Base-by-base conservation (phyloP, 2,888 invertebrate genomes). In the Platycnemis pennipes region DNA sequence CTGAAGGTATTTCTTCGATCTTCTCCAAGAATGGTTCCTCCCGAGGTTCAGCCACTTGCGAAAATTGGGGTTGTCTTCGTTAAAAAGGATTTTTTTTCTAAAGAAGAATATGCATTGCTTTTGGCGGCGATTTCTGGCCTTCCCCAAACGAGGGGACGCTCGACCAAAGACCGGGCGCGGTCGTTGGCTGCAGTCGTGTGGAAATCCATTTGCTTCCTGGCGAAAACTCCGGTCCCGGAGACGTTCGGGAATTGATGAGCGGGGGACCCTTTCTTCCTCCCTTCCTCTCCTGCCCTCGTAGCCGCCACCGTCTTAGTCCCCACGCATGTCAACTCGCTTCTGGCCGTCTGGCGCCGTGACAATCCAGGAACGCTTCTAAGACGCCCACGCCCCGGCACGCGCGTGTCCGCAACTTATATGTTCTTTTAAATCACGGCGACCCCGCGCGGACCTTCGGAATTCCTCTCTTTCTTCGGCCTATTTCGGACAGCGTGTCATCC, bases 331-430 rank as follows among this genome's bases (percentile, higher is more conserved):
- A 22, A 22, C 63, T 22, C 63, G 2, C 63, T 5, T 26, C 63
- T 26, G 26, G 63, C 63, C 63, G 63, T 63, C 63, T 63, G 63
- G 63, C 63, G 63, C 63, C 63, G n/a, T 63, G 63, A 63, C 63
- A 63, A 63, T 26, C 26, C n/a, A 26, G 63, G 63, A 26, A 26
- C 2, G 11, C 19, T 63, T 63, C 26, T 22, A 4, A 63, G 63
- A 63, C 63, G 26, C 63, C 63, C 63, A 63, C 63, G 63, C 26
- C 26, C n/a, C 63, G n/a, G n/a, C 63, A 63, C 63, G 26, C 63
- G 63, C 63, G 26, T 8, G 63, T 63, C 22, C 26, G 26, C 26
- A 2, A 26, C 19, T 2, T n/a, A 26, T 63, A 63, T 63, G 26
- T 63, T 63, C 63, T 63, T 63, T 63, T 63, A 26, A n/a, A 26